phyloP scores from a whole-genome alignment of 2,797 vertebrate species.

The Siniperca obscura region DNA sequence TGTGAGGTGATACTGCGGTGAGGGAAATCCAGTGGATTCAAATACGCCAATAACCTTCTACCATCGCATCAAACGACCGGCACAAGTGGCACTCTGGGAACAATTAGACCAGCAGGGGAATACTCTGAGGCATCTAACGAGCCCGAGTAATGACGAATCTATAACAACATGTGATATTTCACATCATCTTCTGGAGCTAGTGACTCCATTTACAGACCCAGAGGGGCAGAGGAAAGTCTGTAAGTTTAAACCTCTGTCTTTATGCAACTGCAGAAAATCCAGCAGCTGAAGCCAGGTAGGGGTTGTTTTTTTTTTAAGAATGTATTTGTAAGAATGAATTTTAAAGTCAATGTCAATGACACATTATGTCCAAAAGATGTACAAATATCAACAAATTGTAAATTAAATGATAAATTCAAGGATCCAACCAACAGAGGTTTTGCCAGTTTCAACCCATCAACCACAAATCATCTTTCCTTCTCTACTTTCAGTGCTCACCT shows the following conservation, averaged over 20 bases:
- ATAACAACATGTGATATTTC: slow-evolving; percentile 56
- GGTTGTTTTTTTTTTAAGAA: neutral
- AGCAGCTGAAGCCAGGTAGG: neutral
- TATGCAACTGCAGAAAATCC: neutral
- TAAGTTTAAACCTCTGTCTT: slow-evolving; percentile 25
- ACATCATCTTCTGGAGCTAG: slow-evolving; percentile 48
- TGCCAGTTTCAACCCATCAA: neutral
- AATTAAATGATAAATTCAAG: neutral
- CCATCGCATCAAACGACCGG: slow-evolving; percentile 33
- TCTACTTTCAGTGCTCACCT: too few species aligned
- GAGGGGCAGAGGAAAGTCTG: slow-evolving; percentile 35
- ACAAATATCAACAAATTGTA: neutral
- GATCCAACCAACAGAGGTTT: neutral
- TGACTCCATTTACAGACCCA: slow-evolving; percentile 56
- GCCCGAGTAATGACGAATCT: slow-evolving; percentile 63
- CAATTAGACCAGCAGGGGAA: slow-evolving; percentile 65
- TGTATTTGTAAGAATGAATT: neutral
- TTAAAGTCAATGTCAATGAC: neutral
- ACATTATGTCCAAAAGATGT: neutral
- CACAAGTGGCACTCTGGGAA: slow-evolving; percentile 63
- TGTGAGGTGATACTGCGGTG: neutral
- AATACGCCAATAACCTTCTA: slow-evolving; percentile 59
- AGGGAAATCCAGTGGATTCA: slow-evolving; percentile 45
- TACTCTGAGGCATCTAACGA: slow-evolving; percentile 42
- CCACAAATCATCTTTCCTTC: neutral